A percentile compares a stretch with the other conserved stretches of the same genome.
Conservation (phyloP, 2,113 vertebrate genomes). For the Lates calcarifer region DNA sequence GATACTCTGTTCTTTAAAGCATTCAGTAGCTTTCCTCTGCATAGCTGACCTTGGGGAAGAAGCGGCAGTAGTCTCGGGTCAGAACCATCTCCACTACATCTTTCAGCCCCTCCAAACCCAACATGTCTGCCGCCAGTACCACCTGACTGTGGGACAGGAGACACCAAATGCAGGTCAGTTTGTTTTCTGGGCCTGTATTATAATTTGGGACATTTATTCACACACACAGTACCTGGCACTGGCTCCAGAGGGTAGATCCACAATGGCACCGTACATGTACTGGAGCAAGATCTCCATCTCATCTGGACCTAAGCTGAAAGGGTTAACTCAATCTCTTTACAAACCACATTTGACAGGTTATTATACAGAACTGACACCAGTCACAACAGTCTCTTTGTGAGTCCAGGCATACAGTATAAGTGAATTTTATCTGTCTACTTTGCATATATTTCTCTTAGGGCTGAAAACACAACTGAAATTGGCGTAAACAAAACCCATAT, state of each 20-base stretch:
- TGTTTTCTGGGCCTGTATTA: background rate
- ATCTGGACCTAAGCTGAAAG: slow-evolving; percentile 87
- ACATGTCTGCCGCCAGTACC: slow-evolving; percentile 92
- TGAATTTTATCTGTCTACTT: background rate
- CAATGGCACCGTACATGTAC: slow-evolving; percentile 93
- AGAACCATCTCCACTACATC: slow-evolving; percentile 92
- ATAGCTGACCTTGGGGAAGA: slow-evolving; percentile 93
- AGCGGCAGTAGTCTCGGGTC: slow-evolving; percentile 94
- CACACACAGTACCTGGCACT: slow-evolving; percentile 87
- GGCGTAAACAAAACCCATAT: slow-evolving; percentile 19
- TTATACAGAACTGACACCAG: background rate
- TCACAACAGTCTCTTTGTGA: background rate
- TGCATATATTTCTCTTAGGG: background rate
- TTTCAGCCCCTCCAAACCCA: slow-evolving; percentile 93
- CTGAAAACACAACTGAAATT: background rate
- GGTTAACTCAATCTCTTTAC: background rate
- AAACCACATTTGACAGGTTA: background rate
- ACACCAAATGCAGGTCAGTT: slow-evolving; percentile 39
- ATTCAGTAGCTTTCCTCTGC: background rate
- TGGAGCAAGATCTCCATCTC: slow-evolving; percentile 93
- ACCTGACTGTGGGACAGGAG: slow-evolving; percentile 84
- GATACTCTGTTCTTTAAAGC: background rate
- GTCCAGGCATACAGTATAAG: background rate
- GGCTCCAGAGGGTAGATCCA: slow-evolving; percentile 90
- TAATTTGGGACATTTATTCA: background rate